Evolutionary conservation across 2,113 vertebrate genomes (phyloP), one percentile per base, ranked within the genome.

Genomic region (Perca fluviatilis): DNA sequence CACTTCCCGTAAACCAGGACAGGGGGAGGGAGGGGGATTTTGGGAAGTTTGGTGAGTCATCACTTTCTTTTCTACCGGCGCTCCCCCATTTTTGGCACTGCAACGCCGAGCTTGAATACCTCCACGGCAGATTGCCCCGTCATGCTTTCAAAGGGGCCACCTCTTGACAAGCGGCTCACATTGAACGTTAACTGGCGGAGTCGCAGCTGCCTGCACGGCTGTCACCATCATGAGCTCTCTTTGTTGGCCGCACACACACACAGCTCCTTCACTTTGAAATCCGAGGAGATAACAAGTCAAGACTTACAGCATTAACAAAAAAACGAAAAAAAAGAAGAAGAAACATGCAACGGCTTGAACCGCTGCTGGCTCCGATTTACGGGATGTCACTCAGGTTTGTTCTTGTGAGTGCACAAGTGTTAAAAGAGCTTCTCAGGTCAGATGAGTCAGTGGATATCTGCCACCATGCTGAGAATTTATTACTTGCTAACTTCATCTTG

Each of bases 21-120:
- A 72, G 80, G 89, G 86, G 91, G 92, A 91, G 77, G 92, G 92
- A 83, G 83, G 88, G 88, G 90, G 79, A 90, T 95, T 95, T 96
- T 96, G 94, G 95, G 95, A 95, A 96, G 85, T 93, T 92, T 86
- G 5, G 93, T 96, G 95, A 96, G 84, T 96, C 95, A 96, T 95
- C 94, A 95, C 92, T 95, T 95, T 94, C 91, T 94, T 92, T 92
- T 92, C 77, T 86, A 65, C 84, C 74, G 50, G 36, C 46, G 68
- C 87, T 57, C 79, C 78, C 83, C 70, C 50, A 33, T 43, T 76
- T 74, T 79, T 74, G 27, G 85, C 87, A 67, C 80, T 12, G 14
- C 53, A 61, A 23, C 19, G 30, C 0, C 9, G 51, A 74, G 70
- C 53, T 68, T 69, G 65, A 89, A 88, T 89, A 89, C 88, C 88